Percentiles rank a stretch among this genome's conserved stretches.
Conservation (phyloP, 2,888 invertebrate genomes). For the Troilus luridus region DNA sequence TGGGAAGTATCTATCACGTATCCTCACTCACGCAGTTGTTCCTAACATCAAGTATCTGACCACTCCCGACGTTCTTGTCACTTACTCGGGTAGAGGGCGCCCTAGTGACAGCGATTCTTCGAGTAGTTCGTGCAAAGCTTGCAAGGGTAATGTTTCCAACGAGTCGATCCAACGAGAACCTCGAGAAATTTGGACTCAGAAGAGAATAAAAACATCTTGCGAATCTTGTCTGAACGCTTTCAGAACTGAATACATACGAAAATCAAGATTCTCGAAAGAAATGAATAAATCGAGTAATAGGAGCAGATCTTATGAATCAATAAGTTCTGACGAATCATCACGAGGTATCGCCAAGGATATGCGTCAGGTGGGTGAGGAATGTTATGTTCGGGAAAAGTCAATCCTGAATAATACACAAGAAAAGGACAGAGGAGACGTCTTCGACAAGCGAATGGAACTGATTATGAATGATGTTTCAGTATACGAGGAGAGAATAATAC, state of each 20-base stretch:
- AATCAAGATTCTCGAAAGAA: neutral
- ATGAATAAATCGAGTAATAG: neutral
- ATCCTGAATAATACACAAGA: neutral
- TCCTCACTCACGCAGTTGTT: neutral
- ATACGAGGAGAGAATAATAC: neutral
- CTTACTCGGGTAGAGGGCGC: neutral
- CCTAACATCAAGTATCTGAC: neutral
- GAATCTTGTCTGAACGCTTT: conserved; percentile 11
- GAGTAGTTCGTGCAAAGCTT: neutral
- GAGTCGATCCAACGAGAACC: neutral
- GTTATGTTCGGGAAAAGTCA: neutral
- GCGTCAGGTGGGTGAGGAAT: neutral
- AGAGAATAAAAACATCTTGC: conserved; percentile 30
- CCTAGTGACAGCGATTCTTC: conserved; percentile 1
- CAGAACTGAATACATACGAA: neutral
- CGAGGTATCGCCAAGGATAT: neutral
- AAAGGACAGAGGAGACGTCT: neutral
- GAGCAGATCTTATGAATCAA: neutral
- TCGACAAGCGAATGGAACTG: neutral
- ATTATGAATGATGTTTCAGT: neutral
- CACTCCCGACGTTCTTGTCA: conserved; percentile 18
- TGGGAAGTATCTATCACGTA: conserved; percentile 27
- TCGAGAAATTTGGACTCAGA: neutral
- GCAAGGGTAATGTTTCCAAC: neutral
- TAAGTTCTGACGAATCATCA: neutral